Evolutionary conservation across 2,113 vertebrate genomes (phyloP).

Genomic region (Heterotilapia buettikoferi): DNA sequence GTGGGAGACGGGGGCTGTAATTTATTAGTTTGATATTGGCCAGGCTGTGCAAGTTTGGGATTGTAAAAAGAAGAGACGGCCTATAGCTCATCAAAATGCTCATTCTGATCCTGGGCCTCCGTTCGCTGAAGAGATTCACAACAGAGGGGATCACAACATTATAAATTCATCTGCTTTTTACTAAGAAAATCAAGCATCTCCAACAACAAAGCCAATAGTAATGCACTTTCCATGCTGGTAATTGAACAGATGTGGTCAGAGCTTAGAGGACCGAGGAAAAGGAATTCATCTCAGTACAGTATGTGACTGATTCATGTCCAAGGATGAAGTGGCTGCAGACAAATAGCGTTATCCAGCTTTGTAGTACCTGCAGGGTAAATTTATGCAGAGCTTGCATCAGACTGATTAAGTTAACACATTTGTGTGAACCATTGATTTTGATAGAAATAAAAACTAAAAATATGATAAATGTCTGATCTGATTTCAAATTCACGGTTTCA

Average conservation of each 20-base stretch:
- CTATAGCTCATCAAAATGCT: conserved; percentile 72
- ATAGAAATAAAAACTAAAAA: not conserved
- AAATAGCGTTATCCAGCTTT: conserved; percentile 34
- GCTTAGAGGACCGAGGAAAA: conserved; percentile 51
- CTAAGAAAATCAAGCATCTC: conserved; percentile 68
- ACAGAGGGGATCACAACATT: conserved; percentile 61
- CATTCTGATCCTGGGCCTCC: conserved; percentile 52
- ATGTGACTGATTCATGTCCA: conserved; percentile 58
- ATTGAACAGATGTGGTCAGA: conserved; percentile 74
- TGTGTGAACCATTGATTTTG: not conserved
- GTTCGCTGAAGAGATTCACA: conserved; percentile 54
- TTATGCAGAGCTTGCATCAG: not conserved
- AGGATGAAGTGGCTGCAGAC: conserved; percentile 48
- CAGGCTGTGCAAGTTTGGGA: conserved; percentile 71
- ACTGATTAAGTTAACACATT: not conserved
- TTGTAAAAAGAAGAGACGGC: conserved; percentile 67
- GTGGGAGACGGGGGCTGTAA: conserved; percentile 76
- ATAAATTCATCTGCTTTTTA: conserved; percentile 68
- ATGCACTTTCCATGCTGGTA: conserved; percentile 72
- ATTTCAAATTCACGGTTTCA: not conserved
- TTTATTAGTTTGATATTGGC: conserved; percentile 81
- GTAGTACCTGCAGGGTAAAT: not conserved
- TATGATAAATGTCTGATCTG: not conserved
- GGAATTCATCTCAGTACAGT: conserved; percentile 52
- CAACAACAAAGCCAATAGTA: conserved; percentile 72